Evolutionary conservation across 1,140 invertebrate species (phyloP).

Genomic region (Fopius arisanus): DNA sequence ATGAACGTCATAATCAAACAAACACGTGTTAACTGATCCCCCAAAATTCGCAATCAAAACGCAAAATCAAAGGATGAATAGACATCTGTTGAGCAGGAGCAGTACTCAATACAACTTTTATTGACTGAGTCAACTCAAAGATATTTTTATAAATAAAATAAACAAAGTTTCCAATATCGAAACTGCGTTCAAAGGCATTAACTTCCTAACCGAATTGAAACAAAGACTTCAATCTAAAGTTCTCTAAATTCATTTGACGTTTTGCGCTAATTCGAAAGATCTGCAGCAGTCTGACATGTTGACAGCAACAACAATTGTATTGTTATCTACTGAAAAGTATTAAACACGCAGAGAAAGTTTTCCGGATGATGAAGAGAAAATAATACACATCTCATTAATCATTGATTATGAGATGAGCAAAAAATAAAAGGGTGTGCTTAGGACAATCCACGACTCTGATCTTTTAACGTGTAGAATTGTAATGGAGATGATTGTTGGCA

Average conservation of each 20-base stretch:
- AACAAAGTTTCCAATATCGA: background rate
- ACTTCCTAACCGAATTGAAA: background rate
- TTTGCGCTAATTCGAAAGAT: background rate
- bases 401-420: background rate
- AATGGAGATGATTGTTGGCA: background rate
- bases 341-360: background rate
- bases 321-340: background rate
- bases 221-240: background rate
- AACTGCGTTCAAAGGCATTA: background rate
- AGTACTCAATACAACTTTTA: background rate
- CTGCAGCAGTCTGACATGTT: background rate
- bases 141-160: background rate
- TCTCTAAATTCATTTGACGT: background rate
- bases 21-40: background rate
- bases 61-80: background rate
- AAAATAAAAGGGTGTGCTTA: background rate
- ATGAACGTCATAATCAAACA: background rate
- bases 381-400: background rate
- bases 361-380: background rate
- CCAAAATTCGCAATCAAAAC: background rate
- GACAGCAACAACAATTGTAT: background rate
- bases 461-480: background rate
- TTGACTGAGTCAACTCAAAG: background rate
- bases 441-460: background rate
- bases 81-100: background rate